Base-by-base conservation (phyloP, 2,888 invertebrate species). In the Dorcus hopei region DNA sequence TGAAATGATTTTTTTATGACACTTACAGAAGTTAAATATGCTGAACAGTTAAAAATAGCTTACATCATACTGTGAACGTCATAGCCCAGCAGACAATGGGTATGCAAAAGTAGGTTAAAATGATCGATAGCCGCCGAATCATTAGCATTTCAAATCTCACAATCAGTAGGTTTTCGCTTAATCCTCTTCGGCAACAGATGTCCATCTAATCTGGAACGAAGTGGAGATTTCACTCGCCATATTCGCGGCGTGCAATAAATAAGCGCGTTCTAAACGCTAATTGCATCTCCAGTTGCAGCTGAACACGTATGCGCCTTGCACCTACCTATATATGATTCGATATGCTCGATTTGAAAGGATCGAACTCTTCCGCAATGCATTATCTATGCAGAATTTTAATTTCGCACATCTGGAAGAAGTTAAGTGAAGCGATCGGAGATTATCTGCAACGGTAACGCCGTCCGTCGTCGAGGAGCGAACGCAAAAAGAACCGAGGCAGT, bases 221-320 rank as follows among this genome's bases (percentile, higher is more conserved):
- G 51, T 41, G 40, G 43, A 51, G 56, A 56, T 56, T 56, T 56
- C 51, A 56, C 56, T 56, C 56, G 50, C 56, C 56, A 43, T 56
- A 56, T 56, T 56, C 39, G 56, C 43, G 45, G 50, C 49, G 33
- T 45, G 56, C 45, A 51, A 38, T 56, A 49, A 56, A 50, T 56
- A 50, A 55, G 55, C 50, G 49, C 49, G 49, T 42, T 40, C 49
- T 42, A 50, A 14, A 38, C 50, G 42, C 51, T 56, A 56, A 56
- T 56, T 56, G 51, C 51, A 45, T 45, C 50, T 56, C 50, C 39
- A 51, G 11, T 42, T 16, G 42, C 42, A 42, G 11, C 42, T 42
- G 11, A 16, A 42, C 42, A 11, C 26, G 26, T 11, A 11, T 14
- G 42, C 42, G 14, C 14, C 11, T 14, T 16, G 42, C 42, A 11